Percentiles rank a stretch among this genome's conserved stretches.
phyloP scores from a whole-genome alignment of 2,888 invertebrate genomes.

The Parnassius orleans region DNA sequence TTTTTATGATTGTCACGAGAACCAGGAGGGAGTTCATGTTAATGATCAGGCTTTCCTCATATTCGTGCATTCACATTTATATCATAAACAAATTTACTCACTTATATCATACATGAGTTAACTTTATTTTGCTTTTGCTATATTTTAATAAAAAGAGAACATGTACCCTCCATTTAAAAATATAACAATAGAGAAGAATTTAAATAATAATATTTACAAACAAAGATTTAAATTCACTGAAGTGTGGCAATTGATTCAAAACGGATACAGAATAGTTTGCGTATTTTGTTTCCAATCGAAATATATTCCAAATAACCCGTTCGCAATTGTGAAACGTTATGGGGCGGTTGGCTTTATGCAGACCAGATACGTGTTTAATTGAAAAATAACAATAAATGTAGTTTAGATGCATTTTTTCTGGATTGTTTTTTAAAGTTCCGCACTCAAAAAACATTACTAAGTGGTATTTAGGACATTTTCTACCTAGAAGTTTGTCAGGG shows the following conservation, averaged over 20 bases:
- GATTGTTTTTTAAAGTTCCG: no score
- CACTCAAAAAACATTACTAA: no score
- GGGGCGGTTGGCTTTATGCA: constrained; percentile 19
- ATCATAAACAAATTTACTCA: no score
- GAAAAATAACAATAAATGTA: constrained; percentile 13
- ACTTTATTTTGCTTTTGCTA: no score
- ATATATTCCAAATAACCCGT: constrained; percentile 25
- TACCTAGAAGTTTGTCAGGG: no score
- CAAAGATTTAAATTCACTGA: constrained; percentile 16
- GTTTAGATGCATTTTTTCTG: no score
- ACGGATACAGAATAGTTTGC: constrained; percentile 1
- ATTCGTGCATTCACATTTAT: no score
- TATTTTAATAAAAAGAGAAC: neutral
- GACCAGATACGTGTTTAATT: constrained; percentile 23
- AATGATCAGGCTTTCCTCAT: no score
- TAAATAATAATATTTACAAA: constrained; percentile 18
- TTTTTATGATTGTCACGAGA: no score
- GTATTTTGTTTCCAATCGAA: constrained; percentile 14
- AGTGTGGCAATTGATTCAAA: constrained; percentile 21
- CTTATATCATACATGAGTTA: no score
- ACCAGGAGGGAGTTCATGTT: no score
- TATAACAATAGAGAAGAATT: constrained; percentile 13
- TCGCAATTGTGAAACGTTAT: constrained; percentile 18
- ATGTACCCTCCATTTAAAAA: neutral
- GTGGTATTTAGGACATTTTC: no score